Evolutionary conservation across 2,113 vertebrate species (phyloP), one percentile per base, ranked within the genome.

Genomic region (Rissa tridactyla): DNA sequence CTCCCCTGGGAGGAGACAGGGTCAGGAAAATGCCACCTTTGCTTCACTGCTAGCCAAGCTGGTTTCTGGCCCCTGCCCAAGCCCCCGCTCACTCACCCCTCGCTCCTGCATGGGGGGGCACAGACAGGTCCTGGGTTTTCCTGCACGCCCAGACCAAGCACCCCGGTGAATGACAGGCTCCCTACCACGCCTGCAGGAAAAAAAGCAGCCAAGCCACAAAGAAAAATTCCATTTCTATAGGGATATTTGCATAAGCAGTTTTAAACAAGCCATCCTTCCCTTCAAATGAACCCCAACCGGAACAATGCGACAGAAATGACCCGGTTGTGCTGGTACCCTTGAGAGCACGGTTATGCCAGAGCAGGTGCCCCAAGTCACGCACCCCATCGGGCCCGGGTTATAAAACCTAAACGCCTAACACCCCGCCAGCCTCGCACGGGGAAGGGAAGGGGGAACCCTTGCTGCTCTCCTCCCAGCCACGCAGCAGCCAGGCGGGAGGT

Each of bases 111-210:
- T n/a, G 15, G 4, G 6, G 11, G 34, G 13, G 18, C 32, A 72
- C 12, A 7, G 44, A 13, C 46, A 54, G 27, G 49, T 71, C 46
- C 64, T 54, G 44, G 32, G 55, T 12, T 8, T 22, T 44, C 46
- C 62, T 58, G 49, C 38, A 49, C 23, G 25, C 46, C 12, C 5
- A 1, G 22, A 42, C 29, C 29, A 22, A 84, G 46, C 10, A 47
- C 6, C 25, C 15, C 4, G 1, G 32, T 1, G 1, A n/a, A 27
- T 3, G 7, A 40, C 1, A 4, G 66, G 26, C 38, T 64, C 49
- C 44, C 44, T 32, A 11, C 34, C 61, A 52, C 0, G 0, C 46
- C 29, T 52, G 60, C 66, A 79, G 26, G 79, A 19, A 61, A 55
- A 36, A 14, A 51, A n/a, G 15, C 3, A 2, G 23, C 40, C 36